A percentile compares a stretch with the other conserved stretches of the same genome.
These are phyloP conservation scores for Thymelicus acteon DNA, from an alignment of 2,888 invertebrate genomes.

Conservation along the genomic window DNA sequence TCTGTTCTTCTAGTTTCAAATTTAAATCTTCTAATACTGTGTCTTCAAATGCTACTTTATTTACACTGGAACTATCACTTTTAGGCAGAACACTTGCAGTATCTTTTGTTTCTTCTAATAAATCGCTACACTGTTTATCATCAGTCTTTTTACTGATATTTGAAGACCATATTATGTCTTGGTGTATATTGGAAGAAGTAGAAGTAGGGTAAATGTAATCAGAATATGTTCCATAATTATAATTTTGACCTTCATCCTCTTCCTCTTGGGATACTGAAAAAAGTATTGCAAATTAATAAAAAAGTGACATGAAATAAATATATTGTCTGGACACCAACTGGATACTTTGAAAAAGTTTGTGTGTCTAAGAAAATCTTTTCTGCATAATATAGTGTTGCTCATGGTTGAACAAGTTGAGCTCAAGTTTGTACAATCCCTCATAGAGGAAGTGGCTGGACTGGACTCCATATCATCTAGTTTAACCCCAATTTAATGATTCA, in stretches of 20 bases:
- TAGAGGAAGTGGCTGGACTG: no score
- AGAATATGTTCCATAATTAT: conserved; percentile 67
- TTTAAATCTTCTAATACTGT: conserved; percentile 47
- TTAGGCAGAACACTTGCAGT: conserved; percentile 31
- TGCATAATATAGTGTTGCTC: no score
- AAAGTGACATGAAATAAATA: background rate
- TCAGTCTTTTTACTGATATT: conserved; percentile 38
- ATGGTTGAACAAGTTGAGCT: no score
- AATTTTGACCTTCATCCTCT: conserved; percentile 63
- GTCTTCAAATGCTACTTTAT: conserved; percentile 41
- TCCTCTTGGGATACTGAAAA: conserved; percentile 76
- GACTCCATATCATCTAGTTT: no score
- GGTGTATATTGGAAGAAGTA: conserved; percentile 43
- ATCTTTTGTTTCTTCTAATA: conserved; percentile 43
- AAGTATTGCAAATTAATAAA: conserved; percentile 20
- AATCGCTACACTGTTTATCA: conserved; percentile 43
- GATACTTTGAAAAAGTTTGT: no score
- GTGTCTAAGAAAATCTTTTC: no score
- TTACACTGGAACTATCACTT: conserved; percentile 30
- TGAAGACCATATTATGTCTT: conserved; percentile 42
- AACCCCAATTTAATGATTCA: no score
- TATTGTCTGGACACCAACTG: no score
- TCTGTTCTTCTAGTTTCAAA: conserved; percentile 42
- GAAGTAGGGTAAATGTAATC: conserved; percentile 57
- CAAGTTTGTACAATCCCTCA: no score